Base-by-base conservation (phyloP, 1,140 invertebrate species). In the Drosophila bocqueti region DNA sequence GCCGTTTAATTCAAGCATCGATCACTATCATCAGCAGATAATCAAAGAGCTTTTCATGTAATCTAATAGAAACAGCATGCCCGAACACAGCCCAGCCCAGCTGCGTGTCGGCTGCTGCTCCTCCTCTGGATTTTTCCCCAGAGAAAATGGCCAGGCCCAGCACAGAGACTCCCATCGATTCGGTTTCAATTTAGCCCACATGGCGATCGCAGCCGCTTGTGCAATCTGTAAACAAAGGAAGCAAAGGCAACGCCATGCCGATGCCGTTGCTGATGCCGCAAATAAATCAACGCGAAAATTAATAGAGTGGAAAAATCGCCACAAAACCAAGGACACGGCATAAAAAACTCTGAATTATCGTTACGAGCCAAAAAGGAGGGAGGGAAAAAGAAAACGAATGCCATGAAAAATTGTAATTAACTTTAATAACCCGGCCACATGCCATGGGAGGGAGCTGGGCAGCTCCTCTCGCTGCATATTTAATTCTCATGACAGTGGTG, bases 341-440 rank as follows among this genome's bases (percentile, higher is more conserved):
- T 73, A 60, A 75, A 83, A 57, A 49, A 61, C 59, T 66, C 59
- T 26, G 61, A 60, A 58, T 72, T 73, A 73, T 73, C 67, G 63
- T 67, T 66, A 34, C 66, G 29, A 58, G 24, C 18, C 15, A 6
- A 10, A 10, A 15, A 16, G 34, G 34, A 2, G 18, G 11, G 21
- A 7, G 36, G 5, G 9, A 6, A 40, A 40, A 40, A 58, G 60
- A 55, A 71, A 81, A 89, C 78, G 78, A 68, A 79, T 78, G 84
- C 85, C 81, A 87, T 89, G 81, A 89, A 84, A 79, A 87, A 81
- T 86, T 87, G 84, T 87, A 87, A 87, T 87, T 87, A 87, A 87
- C 84, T 87, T 87, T 87, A 87, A 87, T 87, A 87, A 87, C 81
- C 85, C 85, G 61, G 67, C 69, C 75, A 67, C 79, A 84, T 76